phyloP scores from a whole-genome alignment of 2,113 vertebrate genomes.

The Megaceryle torquata region DNA sequence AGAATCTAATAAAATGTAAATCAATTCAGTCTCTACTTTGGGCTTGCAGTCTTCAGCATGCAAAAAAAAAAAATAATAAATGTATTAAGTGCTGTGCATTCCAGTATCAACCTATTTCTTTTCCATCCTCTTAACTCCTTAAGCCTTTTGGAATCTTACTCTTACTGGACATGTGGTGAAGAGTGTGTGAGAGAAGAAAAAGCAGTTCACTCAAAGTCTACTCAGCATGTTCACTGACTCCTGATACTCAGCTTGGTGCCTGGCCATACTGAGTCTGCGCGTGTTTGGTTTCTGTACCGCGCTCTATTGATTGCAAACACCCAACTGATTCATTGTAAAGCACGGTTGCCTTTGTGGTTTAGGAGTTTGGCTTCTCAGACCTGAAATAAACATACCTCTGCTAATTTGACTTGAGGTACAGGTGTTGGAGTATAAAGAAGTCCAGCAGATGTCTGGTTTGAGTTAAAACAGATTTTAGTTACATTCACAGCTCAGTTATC shows the following conservation, averaged over 20 bases:
- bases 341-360: not conserved
- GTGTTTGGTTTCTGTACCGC: not conserved
- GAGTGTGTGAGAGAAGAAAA: not conserved
- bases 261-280: not conserved
- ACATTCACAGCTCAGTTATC: not conserved
- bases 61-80: not conserved
- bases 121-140: constrained; percentile 6
- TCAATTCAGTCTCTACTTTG: constrained; percentile 40
- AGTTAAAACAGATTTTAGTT: not conserved
- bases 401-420: not conserved
- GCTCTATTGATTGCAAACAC: constrained; percentile 16
- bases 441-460: not conserved
- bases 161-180: not conserved
- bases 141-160: not conserved
- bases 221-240: not conserved
- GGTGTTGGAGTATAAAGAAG: not conserved
- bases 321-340: not conserved
- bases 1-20: constrained; percentile 53
- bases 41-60: not conserved
- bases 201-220: not conserved
- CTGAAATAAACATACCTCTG: not conserved
- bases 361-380: not conserved
- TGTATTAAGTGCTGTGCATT: not conserved
- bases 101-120: constrained; percentile 30
- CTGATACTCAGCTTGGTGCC: not conserved